Evolutionary conservation across 2,113 vertebrate genomes (phyloP).

Genomic region (Actenoides hombroni): DNA sequence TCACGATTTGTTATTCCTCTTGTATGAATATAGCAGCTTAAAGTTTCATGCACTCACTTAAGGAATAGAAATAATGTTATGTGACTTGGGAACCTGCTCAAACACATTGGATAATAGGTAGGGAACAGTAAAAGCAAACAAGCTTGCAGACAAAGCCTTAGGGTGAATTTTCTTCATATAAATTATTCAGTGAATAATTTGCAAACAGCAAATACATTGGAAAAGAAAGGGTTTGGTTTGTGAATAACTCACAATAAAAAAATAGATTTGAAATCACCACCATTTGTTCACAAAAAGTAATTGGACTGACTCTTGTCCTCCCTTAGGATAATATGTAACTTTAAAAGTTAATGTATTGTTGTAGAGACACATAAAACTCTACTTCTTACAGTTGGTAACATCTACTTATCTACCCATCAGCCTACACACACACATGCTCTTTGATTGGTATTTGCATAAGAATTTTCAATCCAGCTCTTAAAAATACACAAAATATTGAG

Average conservation of each 20-base stretch:
- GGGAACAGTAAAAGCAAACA: not conserved
- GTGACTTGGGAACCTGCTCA: not conserved
- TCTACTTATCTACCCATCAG: not conserved
- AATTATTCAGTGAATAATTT: slow-evolving; percentile 43
- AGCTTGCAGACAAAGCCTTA: not conserved
- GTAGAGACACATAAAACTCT: not conserved
- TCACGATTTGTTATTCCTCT: not conserved
- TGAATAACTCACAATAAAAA: not conserved
- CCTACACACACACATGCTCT: not conserved
- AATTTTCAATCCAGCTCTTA: not conserved
- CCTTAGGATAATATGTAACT: not conserved
- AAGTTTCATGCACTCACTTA: not conserved
- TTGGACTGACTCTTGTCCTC: not conserved
- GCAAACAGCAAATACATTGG: not conserved
- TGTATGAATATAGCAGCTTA: not conserved
- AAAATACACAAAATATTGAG: not conserved
- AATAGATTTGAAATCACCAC: not conserved
- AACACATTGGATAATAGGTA: not conserved
- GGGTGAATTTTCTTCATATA: not conserved
- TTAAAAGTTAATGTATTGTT: not conserved
- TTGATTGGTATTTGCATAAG: not conserved
- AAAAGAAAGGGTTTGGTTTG: not conserved
- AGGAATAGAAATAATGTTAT: not conserved
- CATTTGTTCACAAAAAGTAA: not conserved
- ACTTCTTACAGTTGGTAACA: not conserved